These are phyloP conservation scores for Coleophora deauratella DNA, from an alignment of 2,888 invertebrate species.

Conservation along the genomic window DNA sequence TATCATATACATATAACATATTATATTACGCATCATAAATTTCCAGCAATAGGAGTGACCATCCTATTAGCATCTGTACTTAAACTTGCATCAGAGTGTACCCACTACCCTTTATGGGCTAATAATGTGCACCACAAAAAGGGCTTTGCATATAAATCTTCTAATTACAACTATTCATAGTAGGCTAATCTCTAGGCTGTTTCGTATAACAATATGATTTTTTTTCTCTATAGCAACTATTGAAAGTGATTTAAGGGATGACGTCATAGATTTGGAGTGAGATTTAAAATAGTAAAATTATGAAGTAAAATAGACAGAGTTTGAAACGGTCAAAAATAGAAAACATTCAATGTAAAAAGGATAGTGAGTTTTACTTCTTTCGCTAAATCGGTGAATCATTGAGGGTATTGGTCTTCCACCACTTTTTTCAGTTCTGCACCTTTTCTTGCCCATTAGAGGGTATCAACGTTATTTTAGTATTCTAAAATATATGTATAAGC, in stretches of 20 bases:
- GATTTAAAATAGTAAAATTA: too few species aligned
- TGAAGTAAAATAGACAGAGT: too few species aligned
- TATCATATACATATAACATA: conserved; percentile 40
- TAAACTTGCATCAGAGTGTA: conserved; percentile 55
- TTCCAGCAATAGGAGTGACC: conserved; percentile 65
- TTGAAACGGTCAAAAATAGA: too few species aligned
- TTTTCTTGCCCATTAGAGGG: too few species aligned
- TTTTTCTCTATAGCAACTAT: conserved; percentile 42
- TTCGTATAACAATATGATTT: conserved; percentile 51
- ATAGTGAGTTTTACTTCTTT: too few species aligned
- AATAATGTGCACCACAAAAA: conserved; percentile 68
- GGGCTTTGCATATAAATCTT: conserved; percentile 72
- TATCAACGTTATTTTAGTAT: too few species aligned
- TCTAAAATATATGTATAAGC: too few species aligned
- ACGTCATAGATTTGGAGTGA: too few species aligned
- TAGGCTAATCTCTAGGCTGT: conserved; percentile 58
- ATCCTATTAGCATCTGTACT: conserved; percentile 49
- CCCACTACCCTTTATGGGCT: conserved; percentile 52
- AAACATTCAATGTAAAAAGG: too few species aligned
- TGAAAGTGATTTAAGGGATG: conserved; percentile 57
- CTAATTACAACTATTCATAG: conserved; percentile 65
- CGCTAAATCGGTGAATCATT: too few species aligned
- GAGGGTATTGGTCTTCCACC: too few species aligned
- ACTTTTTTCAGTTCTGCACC: too few species aligned
- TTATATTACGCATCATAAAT: conserved; percentile 65